Base-by-base conservation (phyloP, 2,113 vertebrate genomes). In the human region DNA sequence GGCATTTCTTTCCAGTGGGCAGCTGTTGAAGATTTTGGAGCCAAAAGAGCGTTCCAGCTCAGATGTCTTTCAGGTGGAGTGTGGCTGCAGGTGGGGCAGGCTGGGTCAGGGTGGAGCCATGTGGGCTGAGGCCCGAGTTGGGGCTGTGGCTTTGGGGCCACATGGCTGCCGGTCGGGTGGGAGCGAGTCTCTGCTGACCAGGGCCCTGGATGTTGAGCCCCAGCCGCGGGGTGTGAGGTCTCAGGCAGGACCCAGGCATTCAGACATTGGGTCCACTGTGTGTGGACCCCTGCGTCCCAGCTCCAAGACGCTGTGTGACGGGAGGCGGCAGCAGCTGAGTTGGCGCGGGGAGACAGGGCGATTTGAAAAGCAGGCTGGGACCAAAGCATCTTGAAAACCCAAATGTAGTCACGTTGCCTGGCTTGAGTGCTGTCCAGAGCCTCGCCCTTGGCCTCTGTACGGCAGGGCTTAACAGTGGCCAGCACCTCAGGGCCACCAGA, bases 221-320 rank as follows among this genome's bases (percentile, higher is more conserved):
- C 8, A 40, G 52, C 27, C 14, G 8, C 10, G 43, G 92, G 30
- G 22, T 25, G 2, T 12, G 43, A 75, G 22, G 75, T 35, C 23
- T 45, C 20, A 14, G 45, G 68, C 3, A 7, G 76, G 16, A 1
- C 48, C 45, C 3, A 12, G 2, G 27, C n/a, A 55, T n/a, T 13
- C 25, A 23, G 59, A 48, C 22, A 1, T 61, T 6, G 38, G 18
- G 32, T 59, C 0, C 30, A 8, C 14, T 0, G 4, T 2, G 4
- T 35, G 25, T n/a, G 43, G 25, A 25, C 32, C 35, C 75, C 57
- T 3, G 20, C 0, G 1, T 38, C 45, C 38, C 16, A 5, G 27
- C 76, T 38, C 35, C 20, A 2, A 1, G 40, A 38, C 2, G 4
- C 73, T 6, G 3, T 1, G 50, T 57, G 50, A 72, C n/a, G 23